Evolutionary conservation across 2,888 invertebrate species (phyloP).

Genomic region (Chymomyza amoena): DNA sequence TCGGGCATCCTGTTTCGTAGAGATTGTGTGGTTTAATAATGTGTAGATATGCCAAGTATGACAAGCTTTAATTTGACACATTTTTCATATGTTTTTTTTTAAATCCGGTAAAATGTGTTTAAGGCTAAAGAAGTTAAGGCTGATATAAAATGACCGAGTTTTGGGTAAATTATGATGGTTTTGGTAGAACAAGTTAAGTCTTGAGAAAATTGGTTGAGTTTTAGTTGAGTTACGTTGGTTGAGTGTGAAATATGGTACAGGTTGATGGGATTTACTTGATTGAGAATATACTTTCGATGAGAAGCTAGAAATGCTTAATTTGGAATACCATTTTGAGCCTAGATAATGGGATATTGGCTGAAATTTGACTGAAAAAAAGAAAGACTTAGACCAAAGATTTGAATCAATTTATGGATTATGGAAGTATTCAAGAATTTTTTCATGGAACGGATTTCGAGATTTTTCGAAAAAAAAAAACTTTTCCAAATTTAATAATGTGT

Average conservation of each 20-base stretch:
- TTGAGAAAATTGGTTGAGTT: not conserved
- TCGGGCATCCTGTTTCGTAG: slow-evolving; percentile 1
- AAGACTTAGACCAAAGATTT: too few species aligned
- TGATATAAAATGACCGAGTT: not conserved
- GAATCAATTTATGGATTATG: too few species aligned
- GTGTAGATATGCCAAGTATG: slow-evolving; percentile 53
- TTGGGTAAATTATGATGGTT: not conserved
- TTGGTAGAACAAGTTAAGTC: not conserved
- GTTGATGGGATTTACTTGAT: not conserved
- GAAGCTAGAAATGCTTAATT: too few species aligned
- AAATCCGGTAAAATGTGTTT: not conserved
- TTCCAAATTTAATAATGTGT: too few species aligned
- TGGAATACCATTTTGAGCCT: too few species aligned
- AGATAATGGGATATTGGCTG: too few species aligned
- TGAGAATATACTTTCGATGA: too few species aligned
- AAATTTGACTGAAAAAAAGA: too few species aligned
- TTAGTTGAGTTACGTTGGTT: not conserved
- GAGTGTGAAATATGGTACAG: not conserved
- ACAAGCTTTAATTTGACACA: slow-evolving; percentile 55
- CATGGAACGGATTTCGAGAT: too few species aligned
- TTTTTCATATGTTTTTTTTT: slow-evolving; percentile 45
- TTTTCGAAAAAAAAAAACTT: too few species aligned
- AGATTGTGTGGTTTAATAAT: slow-evolving; percentile 46
- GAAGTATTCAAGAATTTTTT: too few species aligned
- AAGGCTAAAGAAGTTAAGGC: not conserved